These are phyloP conservation scores for Agrotis puta DNA, from an alignment of 2,888 invertebrate genomes.

Conservation along the genomic window DNA sequence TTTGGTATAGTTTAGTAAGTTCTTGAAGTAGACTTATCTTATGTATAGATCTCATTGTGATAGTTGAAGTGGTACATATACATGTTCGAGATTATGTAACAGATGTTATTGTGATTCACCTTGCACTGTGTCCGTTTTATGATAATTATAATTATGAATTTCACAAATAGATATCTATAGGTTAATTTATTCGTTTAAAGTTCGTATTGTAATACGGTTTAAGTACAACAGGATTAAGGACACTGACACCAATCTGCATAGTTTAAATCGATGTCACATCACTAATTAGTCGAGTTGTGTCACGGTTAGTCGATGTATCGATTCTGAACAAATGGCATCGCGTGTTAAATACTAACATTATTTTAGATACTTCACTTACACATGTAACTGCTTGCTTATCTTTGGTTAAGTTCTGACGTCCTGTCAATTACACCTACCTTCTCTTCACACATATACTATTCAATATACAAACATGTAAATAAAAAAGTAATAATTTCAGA, in stretches of 20 bases:
- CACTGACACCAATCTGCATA: constrained; percentile 65
- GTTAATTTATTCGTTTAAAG: constrained; percentile 59
- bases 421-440: constrained; percentile 81
- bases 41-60: constrained; percentile 53
- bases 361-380: constrained; percentile 66
- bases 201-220: constrained; percentile 54
- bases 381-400: constrained; percentile 66
- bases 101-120: constrained; percentile 36
- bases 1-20: constrained; percentile 58
- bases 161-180: constrained; percentile 53
- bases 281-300: constrained; percentile 42
- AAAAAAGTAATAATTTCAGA: constrained; percentile 86
- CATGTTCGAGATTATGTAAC: constrained; percentile 31
- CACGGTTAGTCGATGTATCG: constrained; percentile 48
- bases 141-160: constrained; percentile 41
- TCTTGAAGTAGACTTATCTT: constrained; percentile 40
- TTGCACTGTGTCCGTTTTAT: constrained; percentile 52
- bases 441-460: constrained; percentile 79
- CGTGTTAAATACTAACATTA: constrained; percentile 70
- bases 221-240: constrained; percentile 66
- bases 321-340: constrained; percentile 64
- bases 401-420: constrained; percentile 63
- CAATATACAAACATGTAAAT: constrained; percentile 87
- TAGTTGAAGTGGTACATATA: constrained; percentile 58
- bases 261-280: constrained; percentile 56